A percentile compares a stretch with the other conserved stretches of the same genome.
Evolutionary conservation across 1,140 invertebrate species (phyloP).

Genomic region (Periplaneta americana): DNA sequence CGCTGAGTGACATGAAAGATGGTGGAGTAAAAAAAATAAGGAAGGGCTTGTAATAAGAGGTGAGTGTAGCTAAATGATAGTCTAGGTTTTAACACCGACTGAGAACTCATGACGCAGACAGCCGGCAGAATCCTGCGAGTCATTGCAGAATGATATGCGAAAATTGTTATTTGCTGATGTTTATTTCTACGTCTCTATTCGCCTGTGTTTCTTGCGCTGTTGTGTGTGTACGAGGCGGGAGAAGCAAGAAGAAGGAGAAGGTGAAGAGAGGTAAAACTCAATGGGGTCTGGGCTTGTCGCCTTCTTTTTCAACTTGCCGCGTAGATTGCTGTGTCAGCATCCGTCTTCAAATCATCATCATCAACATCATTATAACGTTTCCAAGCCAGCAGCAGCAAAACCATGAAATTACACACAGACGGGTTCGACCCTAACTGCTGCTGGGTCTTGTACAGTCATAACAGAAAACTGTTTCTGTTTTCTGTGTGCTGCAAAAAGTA

Average conservation of each 20-base stretch:
- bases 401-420: neutral
- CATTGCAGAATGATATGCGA: conserved; percentile 2
- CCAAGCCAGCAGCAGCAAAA: neutral
- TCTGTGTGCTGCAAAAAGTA: neutral
- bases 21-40: neutral
- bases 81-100: neutral
- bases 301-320: neutral
- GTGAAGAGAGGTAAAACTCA: neutral
- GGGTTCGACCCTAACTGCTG: neutral
- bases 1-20: neutral
- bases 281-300: neutral
- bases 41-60: neutral
- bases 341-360: neutral
- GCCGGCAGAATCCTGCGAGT: neutral
- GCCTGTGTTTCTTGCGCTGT: neutral
- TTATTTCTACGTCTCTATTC: conserved; percentile 1
- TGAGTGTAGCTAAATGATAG: conserved; percentile 3
- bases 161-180: conserved; percentile 5
- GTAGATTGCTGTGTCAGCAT: neutral
- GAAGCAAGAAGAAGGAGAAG: neutral
- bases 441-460: neutral
- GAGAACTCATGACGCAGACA: neutral
- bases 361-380: neutral
- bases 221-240: neutral
- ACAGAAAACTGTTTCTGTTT: neutral